Evolutionary conservation across 2,888 invertebrate species (phyloP), one percentile per base, ranked within the genome.

Genomic region (Noctua janthina): DNA sequence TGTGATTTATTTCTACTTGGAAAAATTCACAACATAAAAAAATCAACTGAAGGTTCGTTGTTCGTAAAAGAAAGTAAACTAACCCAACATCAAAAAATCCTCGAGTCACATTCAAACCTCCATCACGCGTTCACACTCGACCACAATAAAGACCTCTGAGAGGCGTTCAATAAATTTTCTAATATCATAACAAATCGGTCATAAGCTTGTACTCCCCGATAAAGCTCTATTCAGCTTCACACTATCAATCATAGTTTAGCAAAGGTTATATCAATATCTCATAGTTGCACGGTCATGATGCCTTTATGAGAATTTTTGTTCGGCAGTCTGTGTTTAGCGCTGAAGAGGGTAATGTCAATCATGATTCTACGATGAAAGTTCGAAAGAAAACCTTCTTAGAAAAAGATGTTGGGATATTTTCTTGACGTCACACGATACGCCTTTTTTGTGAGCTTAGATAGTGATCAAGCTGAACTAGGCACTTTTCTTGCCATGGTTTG

Each of bases 201-300:
- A 91, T 92, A 93, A 93, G 91, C 92, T 89, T 88, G 89, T 92
- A 92, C 91, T 91, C 92, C 91, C 90, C 89, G 93, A 95, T 95
- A 95, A 93, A 93, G 91, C 92, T 92, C 94, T 91, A 93, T 95
- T 95, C 94, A 94, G 89, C 88, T 85, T 90, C 87, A 91, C 93
- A 96, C 96, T 96, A 96, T 96, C 96, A 96, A 96, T 96, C 96
- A 96, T 96, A 94, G 94, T 95, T 95, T 93, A 93, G 93, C 91
- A 92, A 92, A 94, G 91, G 94, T 94, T 95, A 95, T 94, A 95
- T 94, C 95, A 96, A 96, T 96, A 96, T 94, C 92, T 90, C 90
- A 91, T 94, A 95, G 91, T 92, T 95, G 96, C 96, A 92, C 90
- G 93, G 92, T 96, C 96, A 96, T 89, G 88, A 88, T 90, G 92